Percentiles rank a stretch among this genome's conserved stretches.
Evolutionary conservation across 2,113 vertebrate genomes (phyloP).

Genomic region (Apteryx mantelli): DNA sequence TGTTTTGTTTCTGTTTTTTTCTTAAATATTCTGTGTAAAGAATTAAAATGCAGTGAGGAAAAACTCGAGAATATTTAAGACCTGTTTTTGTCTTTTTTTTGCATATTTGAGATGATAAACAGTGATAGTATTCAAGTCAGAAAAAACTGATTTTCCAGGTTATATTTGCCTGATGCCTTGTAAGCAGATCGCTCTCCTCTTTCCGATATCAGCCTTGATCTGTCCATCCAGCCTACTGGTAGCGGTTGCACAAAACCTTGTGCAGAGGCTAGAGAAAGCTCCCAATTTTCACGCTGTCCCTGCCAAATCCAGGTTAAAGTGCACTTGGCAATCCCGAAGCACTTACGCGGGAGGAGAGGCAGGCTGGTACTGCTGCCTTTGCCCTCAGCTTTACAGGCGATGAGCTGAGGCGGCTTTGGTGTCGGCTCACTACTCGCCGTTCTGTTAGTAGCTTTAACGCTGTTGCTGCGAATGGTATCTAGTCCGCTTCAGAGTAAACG

Average conservation of each 20-base stretch:
- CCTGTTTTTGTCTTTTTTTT: background rate
- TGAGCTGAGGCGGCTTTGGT: background rate
- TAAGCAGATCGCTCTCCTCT: background rate
- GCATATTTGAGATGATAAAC: background rate
- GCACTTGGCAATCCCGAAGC: background rate
- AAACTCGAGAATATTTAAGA: background rate
- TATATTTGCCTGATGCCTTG: background rate
- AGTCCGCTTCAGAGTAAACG: background rate
- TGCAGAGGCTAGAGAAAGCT: background rate
- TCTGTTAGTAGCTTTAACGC: background rate
- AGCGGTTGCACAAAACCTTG: background rate
- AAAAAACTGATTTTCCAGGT: fast-evolving
- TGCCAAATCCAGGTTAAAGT: background rate
- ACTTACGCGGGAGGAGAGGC: background rate
- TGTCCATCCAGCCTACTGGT: background rate
- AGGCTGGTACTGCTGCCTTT: background rate
- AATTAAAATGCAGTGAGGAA: background rate
- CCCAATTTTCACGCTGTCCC: background rate
- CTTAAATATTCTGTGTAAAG: no score
- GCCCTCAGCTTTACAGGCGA: background rate
- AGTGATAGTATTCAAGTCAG: background rate
- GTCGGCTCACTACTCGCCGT: background rate
- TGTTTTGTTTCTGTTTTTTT: no score
- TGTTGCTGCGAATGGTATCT: background rate
- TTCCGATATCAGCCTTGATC: background rate